A percentile compares a stretch with the other conserved stretches of the same genome.
phyloP scores from a whole-genome alignment of 2,113 vertebrate species.

The Burhinus bistriatus region DNA sequence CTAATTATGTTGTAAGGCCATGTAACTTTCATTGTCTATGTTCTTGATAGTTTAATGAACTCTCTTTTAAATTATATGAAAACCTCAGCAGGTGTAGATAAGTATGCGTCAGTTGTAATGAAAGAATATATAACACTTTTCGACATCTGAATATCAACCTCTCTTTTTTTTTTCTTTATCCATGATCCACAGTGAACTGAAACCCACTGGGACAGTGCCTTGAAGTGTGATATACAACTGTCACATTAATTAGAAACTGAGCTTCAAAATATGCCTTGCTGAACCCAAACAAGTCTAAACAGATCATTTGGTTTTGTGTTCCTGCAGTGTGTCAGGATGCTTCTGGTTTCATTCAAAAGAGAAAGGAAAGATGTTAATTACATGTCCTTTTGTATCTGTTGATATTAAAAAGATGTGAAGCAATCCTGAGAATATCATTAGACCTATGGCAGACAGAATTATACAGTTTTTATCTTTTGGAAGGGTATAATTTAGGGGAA shows the following conservation, averaged over 20 bases:
- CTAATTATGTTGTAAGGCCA: background rate
- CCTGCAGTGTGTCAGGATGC: background rate
- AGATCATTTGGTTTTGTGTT: background rate
- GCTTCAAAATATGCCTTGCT: background rate
- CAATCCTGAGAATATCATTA: background rate
- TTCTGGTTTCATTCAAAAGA: background rate
- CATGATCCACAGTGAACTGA: background rate
- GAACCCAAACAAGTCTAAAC: background rate
- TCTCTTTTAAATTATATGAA: background rate
- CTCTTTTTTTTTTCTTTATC: background rate
- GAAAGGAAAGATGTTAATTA: background rate
- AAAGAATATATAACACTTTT: background rate
- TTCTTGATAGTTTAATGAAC: background rate
- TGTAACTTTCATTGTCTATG: background rate
- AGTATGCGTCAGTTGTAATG: background rate
- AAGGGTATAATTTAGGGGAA: background rate
- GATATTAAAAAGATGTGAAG: background rate
- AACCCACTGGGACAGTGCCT: background rate
- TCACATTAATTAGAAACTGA: constrained; percentile 27
- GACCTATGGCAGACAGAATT: background rate
- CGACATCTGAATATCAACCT: background rate
- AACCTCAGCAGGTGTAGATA: background rate
- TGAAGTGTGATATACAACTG: background rate
- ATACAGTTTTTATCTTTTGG: background rate
- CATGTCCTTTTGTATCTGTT: background rate